Percentiles rank a stretch among this genome's conserved stretches.
These are phyloP conservation scores for Drosophila ustulata DNA, from an alignment of 2,888 invertebrate species.

Conservation along the genomic window DNA sequence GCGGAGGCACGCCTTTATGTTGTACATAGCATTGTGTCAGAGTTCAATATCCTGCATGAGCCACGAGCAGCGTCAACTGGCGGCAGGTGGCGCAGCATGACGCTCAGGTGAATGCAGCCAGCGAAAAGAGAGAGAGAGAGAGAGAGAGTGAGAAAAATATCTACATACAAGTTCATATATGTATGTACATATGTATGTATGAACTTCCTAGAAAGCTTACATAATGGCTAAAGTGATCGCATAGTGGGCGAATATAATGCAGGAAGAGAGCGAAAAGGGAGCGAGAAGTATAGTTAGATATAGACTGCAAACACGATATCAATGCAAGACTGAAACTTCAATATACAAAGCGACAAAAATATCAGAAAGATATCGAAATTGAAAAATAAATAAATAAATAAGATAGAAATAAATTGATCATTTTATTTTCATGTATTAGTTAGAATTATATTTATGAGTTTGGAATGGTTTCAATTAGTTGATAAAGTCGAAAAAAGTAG, in stretches of 20 bases:
- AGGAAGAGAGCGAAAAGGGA: neutral
- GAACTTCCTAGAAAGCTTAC: neutral
- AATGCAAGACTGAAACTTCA: neutral
- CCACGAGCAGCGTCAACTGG: conserved; percentile 9
- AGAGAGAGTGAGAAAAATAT: neutral
- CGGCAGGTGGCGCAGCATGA: conserved; percentile 49
- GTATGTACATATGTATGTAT: neutral
- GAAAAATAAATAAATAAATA: no score
- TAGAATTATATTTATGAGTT: no score
- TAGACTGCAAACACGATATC: neutral
- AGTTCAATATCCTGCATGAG: conserved; percentile 76
- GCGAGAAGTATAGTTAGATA: no score
- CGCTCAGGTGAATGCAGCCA: conserved; percentile 11
- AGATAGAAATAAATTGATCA: no score
- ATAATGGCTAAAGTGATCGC: conserved; percentile 13
- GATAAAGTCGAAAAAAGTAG: no score
- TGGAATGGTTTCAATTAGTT: no score
- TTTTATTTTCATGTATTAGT: no score
- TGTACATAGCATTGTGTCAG: conserved; percentile 73
- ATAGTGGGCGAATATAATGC: neutral
- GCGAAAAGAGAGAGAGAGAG: neutral
- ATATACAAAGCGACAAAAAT: no score
- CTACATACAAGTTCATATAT: neutral
- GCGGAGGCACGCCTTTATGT: conserved; percentile 24
- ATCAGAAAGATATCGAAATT: neutral